These are phyloP conservation scores for Macrobrachium nipponense DNA, from an alignment of 1,140 invertebrate species.

Conservation along the genomic window DNA sequence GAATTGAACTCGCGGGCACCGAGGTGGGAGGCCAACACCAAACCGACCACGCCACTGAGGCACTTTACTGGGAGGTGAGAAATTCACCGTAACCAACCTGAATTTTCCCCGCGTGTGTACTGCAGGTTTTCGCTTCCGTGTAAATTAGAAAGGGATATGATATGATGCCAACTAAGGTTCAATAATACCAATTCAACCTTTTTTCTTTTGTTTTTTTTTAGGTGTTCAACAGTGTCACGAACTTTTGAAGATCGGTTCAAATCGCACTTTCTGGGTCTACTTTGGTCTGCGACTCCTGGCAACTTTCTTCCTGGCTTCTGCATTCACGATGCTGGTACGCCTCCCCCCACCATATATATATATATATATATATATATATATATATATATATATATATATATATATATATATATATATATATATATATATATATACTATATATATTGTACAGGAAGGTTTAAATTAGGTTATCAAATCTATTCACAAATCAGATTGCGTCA, in stretches of 20 bases:
- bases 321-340: constrained; percentile 78
- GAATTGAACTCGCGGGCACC: no score
- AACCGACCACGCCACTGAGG: no score
- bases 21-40: no score
- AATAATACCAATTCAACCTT: no score
- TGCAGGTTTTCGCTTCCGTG: no score
- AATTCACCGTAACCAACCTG: no score
- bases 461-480: no score
- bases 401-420: constrained; percentile 12
- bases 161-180: no score
- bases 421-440: constrained; percentile 10
- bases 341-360: constrained; percentile 6
- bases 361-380: constrained; percentile 20
- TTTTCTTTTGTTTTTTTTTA: background rate
- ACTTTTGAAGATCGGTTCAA: background rate
- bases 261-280: constrained; percentile 3
- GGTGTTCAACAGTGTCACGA: background rate
- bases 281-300: constrained; percentile 12
- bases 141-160: no score
- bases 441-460: background rate
- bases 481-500: no score
- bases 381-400: constrained; percentile 18
- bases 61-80: no score
- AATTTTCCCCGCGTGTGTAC: no score
- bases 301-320: constrained; percentile 33